Base-by-base conservation (phyloP, 2,113 vertebrate species). In the Podilymbus podiceps region DNA sequence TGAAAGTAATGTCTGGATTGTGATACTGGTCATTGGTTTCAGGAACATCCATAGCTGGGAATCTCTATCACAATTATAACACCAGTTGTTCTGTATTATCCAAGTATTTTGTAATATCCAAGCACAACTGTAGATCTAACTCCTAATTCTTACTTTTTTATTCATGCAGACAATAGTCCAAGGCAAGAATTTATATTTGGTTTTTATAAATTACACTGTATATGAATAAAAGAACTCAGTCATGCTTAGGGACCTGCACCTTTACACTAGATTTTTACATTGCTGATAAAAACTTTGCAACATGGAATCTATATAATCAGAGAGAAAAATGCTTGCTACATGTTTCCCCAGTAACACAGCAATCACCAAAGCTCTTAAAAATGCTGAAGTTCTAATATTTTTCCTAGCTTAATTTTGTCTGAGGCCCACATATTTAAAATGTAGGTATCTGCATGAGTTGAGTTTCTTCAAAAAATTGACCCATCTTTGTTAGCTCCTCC, bases 31-130 rank as follows among this genome's bases (percentile, higher is more conserved):
- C 46, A 46, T 14, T 40, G 22, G 14, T 67, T 93, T 66, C 30
- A 53, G 67, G 20, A 53, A 5, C 9, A 89, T 46, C 16, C 50
- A 21, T 18, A 62, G 27, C 33, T 74, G 16, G 16, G 27, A 86
- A 52, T 66, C n/a, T n/a, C 15, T 69, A 30, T 9, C 0, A 0
- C 18, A 74, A 27, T 0, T 25, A 5, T 23, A 69, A 74, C 9
- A 67, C 2, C 38, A 27, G 12, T 30, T 63, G 18, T 44, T 84
- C 47, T 53, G 12, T 19, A 35, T 56, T 77, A 67, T 77, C 28
- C 31, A 86, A 47, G 24, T 12, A 73, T 40, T 84, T 42, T 53
- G 12, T 17, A 35, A 52, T 77, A 67, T 77, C 28, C 31, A 86
- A 47, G 24, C 14, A 73, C 21, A 83, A 83, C 53, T 5, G 35